phyloP scores from a whole-genome alignment of 1,140 invertebrate species.

The Onthophagus taurus region DNA sequence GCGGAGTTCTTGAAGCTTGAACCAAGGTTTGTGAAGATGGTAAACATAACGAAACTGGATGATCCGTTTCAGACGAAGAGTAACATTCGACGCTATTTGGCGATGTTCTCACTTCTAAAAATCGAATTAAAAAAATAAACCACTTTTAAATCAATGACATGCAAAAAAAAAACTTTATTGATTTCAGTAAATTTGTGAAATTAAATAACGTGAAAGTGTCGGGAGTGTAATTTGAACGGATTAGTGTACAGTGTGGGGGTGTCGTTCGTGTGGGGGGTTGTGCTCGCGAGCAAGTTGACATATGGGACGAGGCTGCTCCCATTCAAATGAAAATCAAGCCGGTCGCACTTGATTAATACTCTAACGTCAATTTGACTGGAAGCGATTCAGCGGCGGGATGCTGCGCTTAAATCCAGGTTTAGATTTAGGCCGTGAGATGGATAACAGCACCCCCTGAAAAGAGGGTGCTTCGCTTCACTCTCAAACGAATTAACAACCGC shows the following conservation, averaged over 20 bases:
- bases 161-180: not conserved
- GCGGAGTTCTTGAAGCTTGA: conserved; percentile 35
- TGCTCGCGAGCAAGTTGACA: too few species aligned
- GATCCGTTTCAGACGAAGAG: conserved; percentile 28
- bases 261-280: too few species aligned
- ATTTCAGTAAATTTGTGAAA: not conserved
- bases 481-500: too few species aligned
- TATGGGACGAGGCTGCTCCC: conserved; percentile 27
- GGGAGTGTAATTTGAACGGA: too few species aligned
- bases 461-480: too few species aligned
- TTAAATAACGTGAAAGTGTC: too few species aligned
- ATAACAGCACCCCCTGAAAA: too few species aligned
- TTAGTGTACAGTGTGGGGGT: not conserved
- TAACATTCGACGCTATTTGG: conserved; percentile 35
- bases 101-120: conserved; percentile 33
- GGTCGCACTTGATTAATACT: conserved; percentile 35
- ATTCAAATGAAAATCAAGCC: conserved; percentile 31
- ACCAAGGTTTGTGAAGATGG: conserved; percentile 33
- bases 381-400: too few species aligned
- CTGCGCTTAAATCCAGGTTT: too few species aligned
- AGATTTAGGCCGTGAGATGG: too few species aligned
- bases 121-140: conserved; percentile 2
- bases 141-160: not conserved
- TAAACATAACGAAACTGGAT: conserved; percentile 32
- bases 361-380: conserved; percentile 35